Evolutionary conservation across 2,797 vertebrate genomes (phyloP).

Genomic region (Platalea minor): DNA sequence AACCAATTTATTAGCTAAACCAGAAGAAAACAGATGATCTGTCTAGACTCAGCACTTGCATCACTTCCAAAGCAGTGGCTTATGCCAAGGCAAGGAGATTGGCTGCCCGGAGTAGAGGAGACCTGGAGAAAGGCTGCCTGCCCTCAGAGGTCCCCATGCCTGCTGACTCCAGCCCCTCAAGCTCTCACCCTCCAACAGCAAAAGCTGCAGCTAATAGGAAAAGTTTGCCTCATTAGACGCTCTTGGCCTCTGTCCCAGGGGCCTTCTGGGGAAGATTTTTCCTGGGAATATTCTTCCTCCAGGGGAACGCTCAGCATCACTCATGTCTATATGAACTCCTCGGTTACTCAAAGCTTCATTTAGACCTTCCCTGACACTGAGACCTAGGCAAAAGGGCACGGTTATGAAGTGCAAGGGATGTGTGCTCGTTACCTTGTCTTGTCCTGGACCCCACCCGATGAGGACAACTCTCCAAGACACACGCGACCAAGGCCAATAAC

Average conservation of each 20-base stretch:
- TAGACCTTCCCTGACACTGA: neutral
- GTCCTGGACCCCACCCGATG: neutral
- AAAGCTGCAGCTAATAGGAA: neutral
- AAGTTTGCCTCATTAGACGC: neutral
- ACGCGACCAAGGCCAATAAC: fast-evolving
- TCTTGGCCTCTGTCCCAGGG: constrained; percentile 17
- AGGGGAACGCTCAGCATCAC: neutral
- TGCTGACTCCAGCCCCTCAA: neutral
- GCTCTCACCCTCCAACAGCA: neutral
- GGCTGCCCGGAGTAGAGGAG: neutral
- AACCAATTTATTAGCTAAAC: neutral
- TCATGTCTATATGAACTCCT: neutral
- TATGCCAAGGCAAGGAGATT: fast-evolving
- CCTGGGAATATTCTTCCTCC: constrained; percentile 6
- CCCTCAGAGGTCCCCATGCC: neutral
- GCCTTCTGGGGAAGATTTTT: constrained; percentile 5
- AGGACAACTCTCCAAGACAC: neutral
- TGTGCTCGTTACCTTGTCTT: neutral
- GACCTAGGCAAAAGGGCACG: neutral
- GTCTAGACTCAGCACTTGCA: neutral
- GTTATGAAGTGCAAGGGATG: neutral
- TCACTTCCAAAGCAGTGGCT: neutral
- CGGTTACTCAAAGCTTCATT: neutral
- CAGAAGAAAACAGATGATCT: neutral
- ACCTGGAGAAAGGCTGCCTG: neutral